Evolutionary conservation across 2,888 invertebrate genomes (phyloP), one percentile per base, ranked within the genome.

Genomic region (Tanytarsus gracilentus): DNA sequence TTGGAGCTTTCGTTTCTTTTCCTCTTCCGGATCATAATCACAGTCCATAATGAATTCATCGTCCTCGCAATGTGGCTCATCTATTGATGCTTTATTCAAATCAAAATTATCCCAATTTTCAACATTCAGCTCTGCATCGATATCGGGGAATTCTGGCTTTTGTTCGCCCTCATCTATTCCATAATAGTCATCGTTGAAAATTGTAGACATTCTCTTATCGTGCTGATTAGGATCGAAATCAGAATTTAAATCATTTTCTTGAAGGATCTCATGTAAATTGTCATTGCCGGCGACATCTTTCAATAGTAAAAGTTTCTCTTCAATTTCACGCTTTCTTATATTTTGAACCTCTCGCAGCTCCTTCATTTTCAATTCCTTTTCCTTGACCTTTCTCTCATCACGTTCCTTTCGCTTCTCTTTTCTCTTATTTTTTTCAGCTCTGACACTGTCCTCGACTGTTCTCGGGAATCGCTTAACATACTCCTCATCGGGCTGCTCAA

Each of bases 401-500:
- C 82, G 68, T 71, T 89, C 88, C 2, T 80, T 79, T 39, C 97
- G 80, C 68, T 93, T 89, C 36, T 83, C 75, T 63, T 90, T 81
- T 59, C 96, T 79, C 60, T 81, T 80, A 40, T 85, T 86, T 71
- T 94, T 88, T 62, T 84, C 85, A 27, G 82, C 82, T 4, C 98
- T 80, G 64, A 96, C 75, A 2, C 90, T 88, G 71, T 83, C 83
- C 62, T 85, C 83, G 71, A 98, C 82, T 0, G 88, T 91, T 64
- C 98, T 82, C 0, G 98, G 98, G 77, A 88, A 97, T 8, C 90
- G 80, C 76, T 94, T 93, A 16, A 90, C 85, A 73, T 87, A 95
- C 66, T 95, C 92, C 51, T 86, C 82, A 72, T 97, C 96, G 0
- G 95, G 97, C 72, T 98, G 96, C 72, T 99, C 96, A 72, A 87